Conservation (phyloP, 2,888 invertebrate genomes). For the Sabatieria punctata region DNA sequence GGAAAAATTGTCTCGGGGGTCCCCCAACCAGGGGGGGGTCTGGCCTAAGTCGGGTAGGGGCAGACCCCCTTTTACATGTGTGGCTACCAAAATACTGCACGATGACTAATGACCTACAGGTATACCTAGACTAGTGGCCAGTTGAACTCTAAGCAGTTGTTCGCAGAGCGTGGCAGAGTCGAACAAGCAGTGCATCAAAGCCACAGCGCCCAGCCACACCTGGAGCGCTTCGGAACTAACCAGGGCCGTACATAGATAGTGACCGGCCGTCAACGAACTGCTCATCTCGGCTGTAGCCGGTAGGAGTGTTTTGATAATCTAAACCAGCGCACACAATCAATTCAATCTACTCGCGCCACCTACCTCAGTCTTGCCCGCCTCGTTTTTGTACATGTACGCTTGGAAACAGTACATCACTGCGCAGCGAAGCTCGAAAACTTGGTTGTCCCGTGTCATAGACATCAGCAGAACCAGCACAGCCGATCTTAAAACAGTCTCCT, state of each 20-base stretch:
- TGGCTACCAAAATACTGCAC: conserved; percentile 22
- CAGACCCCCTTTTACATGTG: too few species aligned
- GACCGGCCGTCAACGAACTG: conserved; percentile 47
- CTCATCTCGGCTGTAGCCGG: conserved; percentile 58
- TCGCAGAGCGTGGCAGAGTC: conserved; percentile 54
- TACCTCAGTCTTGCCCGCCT: conserved; percentile 43
- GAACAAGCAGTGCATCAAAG: conserved; percentile 69
- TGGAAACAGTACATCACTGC: conserved; percentile 94
- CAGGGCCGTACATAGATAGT: conserved; percentile 74
- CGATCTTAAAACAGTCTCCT: conserved; percentile 51
- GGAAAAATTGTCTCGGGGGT: too few species aligned
- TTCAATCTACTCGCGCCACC: background rate
- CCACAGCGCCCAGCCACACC: conserved; percentile 78
- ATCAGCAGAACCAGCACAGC: conserved; percentile 82
- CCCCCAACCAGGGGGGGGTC: too few species aligned
- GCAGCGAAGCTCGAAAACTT: conserved; percentile 69
- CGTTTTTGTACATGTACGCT: conserved; percentile 82
- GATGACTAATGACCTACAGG: background rate
- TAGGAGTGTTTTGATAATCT: conserved; percentile 73
- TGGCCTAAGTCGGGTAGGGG: too few species aligned
- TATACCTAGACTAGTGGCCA: conserved; percentile 61
- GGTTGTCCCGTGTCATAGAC: conserved; percentile 98
- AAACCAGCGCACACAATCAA: conserved; percentile 43
- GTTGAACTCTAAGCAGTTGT: conserved; percentile 67
- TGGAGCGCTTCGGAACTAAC: conserved; percentile 71